phyloP scores from a whole-genome alignment of 64 coral and sea anemone species.

The Catalaphyllia jardinei region DNA sequence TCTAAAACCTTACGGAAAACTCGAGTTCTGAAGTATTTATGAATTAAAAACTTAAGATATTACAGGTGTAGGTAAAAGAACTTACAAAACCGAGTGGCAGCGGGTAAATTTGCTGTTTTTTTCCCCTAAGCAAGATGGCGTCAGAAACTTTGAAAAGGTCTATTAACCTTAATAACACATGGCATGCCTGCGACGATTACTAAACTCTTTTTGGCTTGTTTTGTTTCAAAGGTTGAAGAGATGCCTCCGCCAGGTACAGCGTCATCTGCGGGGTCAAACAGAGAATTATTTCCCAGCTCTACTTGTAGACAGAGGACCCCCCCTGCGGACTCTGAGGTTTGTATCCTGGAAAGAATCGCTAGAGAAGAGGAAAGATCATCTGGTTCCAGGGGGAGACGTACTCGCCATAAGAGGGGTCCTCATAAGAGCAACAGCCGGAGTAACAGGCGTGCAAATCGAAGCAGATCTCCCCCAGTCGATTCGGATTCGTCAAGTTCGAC shows the following conservation, averaged over 20 bases:
- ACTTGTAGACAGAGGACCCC: constrained; percentile 69
- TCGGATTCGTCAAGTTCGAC: constrained; percentile 90
- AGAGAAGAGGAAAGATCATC: constrained; percentile 23
- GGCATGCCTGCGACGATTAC: too few relatives aligned
- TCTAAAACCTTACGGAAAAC: too few relatives aligned
- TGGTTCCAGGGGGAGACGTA: constrained; percentile 2
- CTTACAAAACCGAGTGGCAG: too few relatives aligned
- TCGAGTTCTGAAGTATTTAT: too few relatives aligned
- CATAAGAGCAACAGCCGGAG: constrained; percentile 14
- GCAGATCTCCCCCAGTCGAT: constrained; percentile 35
- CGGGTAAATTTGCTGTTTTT: too few relatives aligned
- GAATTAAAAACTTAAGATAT: too few relatives aligned
- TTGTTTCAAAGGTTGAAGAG: constrained; percentile 65
- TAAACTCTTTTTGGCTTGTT: background rate
- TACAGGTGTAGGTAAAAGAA: too few relatives aligned
- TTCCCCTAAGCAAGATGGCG: too few relatives aligned
- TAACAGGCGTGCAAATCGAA: background rate
- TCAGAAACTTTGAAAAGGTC: too few relatives aligned
- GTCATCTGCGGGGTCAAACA: constrained; percentile 72
- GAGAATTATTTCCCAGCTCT: constrained; percentile 75
- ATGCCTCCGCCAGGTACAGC: constrained; percentile 59
- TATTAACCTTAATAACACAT: too few relatives aligned
- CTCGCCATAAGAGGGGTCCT: constrained; percentile 29
- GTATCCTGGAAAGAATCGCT: constrained; percentile 54
- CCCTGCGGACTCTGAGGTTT: constrained; percentile 75